Conservation (phyloP, 2,797 vertebrate genomes). For the Ispidina lecontei region DNA sequence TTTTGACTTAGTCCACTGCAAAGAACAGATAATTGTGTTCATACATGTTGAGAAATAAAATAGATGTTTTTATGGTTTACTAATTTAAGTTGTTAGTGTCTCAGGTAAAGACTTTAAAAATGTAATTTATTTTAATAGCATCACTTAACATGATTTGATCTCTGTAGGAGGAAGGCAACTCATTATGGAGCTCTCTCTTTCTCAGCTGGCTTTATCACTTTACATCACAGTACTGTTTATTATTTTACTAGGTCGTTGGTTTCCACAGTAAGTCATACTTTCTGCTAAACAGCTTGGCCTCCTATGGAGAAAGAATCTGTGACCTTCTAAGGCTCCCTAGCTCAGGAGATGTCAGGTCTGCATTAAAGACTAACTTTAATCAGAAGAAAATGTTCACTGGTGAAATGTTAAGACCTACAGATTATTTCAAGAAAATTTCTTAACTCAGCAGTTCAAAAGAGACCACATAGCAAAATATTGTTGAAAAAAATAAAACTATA, state of each 20-base stretch:
- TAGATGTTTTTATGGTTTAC: neutral
- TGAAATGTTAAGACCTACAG: neutral
- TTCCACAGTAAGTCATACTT: slow-evolving; percentile 50
- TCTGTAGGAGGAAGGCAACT: slow-evolving; percentile 46
- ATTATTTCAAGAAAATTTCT: neutral
- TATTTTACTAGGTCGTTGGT: slow-evolving; percentile 44
- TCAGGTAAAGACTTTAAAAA: slow-evolving; percentile 8
- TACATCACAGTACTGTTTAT: neutral
- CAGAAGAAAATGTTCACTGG: slow-evolving; percentile 7
- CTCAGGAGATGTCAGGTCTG: neutral
- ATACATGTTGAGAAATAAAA: neutral
- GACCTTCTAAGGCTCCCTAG: slow-evolving; percentile 11
- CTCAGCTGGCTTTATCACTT: slow-evolving; percentile 25
- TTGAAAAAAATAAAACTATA: neutral
- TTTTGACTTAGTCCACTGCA: neutral
- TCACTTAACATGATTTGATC: slow-evolving; percentile 51
- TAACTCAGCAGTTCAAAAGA: neutral
- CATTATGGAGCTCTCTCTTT: slow-evolving; percentile 35
- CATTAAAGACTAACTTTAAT: slow-evolving; percentile 23
- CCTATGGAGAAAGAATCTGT: slow-evolving; percentile 54
- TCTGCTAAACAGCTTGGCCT: slow-evolving; percentile 44
- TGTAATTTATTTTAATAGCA: slow-evolving; percentile 42
- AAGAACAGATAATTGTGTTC: neutral
- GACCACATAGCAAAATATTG: neutral
- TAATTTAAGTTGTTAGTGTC: neutral